A percentile compares a stretch with the other conserved stretches of the same genome.
phyloP scores from a whole-genome alignment of 2,797 vertebrate species.

The Nannoperca obscura region DNA sequence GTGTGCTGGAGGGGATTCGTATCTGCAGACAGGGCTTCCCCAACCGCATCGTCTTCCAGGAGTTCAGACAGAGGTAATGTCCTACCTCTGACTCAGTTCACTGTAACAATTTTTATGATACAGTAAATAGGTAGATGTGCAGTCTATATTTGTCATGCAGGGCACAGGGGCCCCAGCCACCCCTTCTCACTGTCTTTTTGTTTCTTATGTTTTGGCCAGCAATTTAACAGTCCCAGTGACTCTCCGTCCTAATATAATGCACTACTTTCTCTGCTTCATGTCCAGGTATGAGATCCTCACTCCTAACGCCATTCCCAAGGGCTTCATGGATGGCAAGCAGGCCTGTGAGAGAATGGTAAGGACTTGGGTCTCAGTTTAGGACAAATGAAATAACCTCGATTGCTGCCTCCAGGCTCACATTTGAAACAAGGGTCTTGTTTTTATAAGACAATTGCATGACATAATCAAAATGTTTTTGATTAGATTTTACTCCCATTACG shows the following conservation, averaged over 20 bases:
- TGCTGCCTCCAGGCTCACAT: conserved; percentile 71
- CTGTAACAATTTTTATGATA: neutral
- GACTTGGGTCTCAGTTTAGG: neutral
- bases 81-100: no score
- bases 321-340: conserved; percentile 99
- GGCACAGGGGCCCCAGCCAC: neutral
- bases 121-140: neutral
- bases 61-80: conserved; percentile 94
- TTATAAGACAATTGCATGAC: neutral
- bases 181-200: neutral
- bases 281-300: conserved; percentile 98
- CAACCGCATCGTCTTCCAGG: conserved; percentile 98
- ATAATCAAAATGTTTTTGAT: neutral
- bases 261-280: conserved; percentile 51
- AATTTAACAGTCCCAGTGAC: neutral
- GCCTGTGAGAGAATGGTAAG: conserved; percentile 97
- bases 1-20: conserved; percentile 95
- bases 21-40: conserved; percentile 99
- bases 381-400: conserved; percentile 23
- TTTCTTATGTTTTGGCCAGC: neutral
- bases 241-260: neutral
- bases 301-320: conserved; percentile 97
- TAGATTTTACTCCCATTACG: no score
- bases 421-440: neutral
- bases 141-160: neutral